phyloP scores from a whole-genome alignment of 2,797 vertebrate species.

The Chelonia mydas region DNA sequence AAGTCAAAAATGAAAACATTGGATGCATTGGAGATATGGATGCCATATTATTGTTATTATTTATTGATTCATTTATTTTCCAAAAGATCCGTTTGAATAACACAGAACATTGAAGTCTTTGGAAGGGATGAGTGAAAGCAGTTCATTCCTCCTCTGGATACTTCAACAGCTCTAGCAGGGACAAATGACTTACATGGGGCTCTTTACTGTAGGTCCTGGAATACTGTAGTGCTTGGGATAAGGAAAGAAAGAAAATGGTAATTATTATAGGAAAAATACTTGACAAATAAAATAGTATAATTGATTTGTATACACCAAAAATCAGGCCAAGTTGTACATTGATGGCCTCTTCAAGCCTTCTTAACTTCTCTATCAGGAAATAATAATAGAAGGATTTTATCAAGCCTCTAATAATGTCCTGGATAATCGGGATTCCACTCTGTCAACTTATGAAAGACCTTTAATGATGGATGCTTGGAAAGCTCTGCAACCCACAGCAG shows the following conservation, averaged over 20 bases:
- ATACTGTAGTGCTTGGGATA: neutral
- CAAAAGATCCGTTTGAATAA: neutral
- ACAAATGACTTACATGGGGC: neutral
- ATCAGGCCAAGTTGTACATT: neutral
- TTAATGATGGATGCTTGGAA: neutral
- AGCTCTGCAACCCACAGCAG: neutral
- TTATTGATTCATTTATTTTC: neutral
- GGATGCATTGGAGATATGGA: neutral
- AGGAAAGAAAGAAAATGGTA: neutral
- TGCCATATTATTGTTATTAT: neutral
- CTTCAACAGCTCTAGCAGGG: neutral
- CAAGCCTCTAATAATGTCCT: neutral
- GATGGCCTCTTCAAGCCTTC: neutral
- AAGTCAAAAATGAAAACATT: neutral
- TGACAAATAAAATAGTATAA: neutral
- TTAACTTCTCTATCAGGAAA: neutral
- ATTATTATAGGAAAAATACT: conserved; percentile 7
- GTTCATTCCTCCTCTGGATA: neutral
- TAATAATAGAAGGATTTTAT: rapidly evolving
- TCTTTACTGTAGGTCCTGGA: neutral
- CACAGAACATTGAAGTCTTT: neutral
- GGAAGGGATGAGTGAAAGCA: neutral
- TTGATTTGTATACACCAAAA: neutral
- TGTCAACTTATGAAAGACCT: neutral
- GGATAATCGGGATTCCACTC: neutral